phyloP scores from a whole-genome alignment of 2,888 invertebrate species.

The Calameuta pallipes region DNA sequence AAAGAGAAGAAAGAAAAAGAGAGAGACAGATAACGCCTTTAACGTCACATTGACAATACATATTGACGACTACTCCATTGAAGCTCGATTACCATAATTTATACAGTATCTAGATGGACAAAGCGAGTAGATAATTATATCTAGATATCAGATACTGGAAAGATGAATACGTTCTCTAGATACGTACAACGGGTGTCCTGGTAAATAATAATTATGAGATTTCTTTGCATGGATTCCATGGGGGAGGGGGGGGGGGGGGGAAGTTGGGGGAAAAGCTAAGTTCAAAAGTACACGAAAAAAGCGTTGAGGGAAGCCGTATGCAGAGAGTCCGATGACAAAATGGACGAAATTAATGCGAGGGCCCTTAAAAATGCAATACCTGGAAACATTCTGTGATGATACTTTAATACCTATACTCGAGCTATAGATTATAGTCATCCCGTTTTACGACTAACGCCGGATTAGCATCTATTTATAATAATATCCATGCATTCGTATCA shows the following conservation, averaged over 20 bases:
- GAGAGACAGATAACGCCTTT: not conserved
- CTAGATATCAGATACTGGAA: not conserved
- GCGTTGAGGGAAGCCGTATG: not conserved
- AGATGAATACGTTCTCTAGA: slow-evolving; percentile 24
- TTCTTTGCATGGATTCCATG: slow-evolving; percentile 9
- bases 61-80: not conserved
- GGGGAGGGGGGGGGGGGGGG: not conserved
- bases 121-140: not conserved
- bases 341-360: not conserved
- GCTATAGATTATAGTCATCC: slow-evolving; percentile 57
- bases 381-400: slow-evolving; percentile 44
- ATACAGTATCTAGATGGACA: not conserved
- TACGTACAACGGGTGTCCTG: slow-evolving; percentile 13
- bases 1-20: slow-evolving; percentile 2
- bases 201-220: slow-evolving; percentile 33
- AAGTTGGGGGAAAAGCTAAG: not conserved
- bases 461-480: slow-evolving; percentile 64
- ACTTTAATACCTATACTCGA: slow-evolving; percentile 59
- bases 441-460: slow-evolving; percentile 54
- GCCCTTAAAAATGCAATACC: slow-evolving; percentile 16
- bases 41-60: not conserved
- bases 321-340: slow-evolving; percentile 3
- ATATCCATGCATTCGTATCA: slow-evolving; percentile 57
- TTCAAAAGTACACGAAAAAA: not conserved
- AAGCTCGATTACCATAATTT: not conserved